phyloP scores from a whole-genome alignment of 2,797 vertebrate species.

The Sebastes glaucus region DNA sequence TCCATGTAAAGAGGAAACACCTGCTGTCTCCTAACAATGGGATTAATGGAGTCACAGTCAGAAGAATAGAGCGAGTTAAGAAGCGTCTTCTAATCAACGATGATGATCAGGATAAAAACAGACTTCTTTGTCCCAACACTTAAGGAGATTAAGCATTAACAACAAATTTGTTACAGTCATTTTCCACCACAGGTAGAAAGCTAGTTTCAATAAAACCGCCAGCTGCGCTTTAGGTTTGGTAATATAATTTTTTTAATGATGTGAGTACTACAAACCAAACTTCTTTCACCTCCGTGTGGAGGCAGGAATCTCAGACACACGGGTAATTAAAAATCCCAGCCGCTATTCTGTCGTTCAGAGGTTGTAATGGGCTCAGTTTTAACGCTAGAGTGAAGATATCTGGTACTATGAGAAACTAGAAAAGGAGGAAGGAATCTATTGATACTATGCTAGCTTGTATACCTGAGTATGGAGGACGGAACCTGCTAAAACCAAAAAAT shows the following conservation, averaged over 20 bases:
- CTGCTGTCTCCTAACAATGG: neutral
- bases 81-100: neutral
- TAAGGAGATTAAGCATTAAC: neutral
- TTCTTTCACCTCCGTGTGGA: neutral
- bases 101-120: neutral
- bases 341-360: too few relatives aligned
- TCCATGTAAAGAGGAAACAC: neutral
- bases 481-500: too few relatives aligned
- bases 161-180: neutral
- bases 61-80: neutral
- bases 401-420: too few relatives aligned
- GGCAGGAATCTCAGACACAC: neutral
- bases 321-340: neutral
- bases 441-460: too few relatives aligned
- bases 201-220: neutral
- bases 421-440: too few relatives aligned
- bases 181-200: neutral
- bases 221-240: neutral
- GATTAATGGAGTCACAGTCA: neutral
- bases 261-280: neutral
- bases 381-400: too few relatives aligned
- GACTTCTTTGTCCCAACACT: neutral
- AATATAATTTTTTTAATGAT: neutral
- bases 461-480: too few relatives aligned
- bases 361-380: too few relatives aligned